phyloP scores from a whole-genome alignment of 2,888 invertebrate species.

The Lacanobia wlatinum region DNA sequence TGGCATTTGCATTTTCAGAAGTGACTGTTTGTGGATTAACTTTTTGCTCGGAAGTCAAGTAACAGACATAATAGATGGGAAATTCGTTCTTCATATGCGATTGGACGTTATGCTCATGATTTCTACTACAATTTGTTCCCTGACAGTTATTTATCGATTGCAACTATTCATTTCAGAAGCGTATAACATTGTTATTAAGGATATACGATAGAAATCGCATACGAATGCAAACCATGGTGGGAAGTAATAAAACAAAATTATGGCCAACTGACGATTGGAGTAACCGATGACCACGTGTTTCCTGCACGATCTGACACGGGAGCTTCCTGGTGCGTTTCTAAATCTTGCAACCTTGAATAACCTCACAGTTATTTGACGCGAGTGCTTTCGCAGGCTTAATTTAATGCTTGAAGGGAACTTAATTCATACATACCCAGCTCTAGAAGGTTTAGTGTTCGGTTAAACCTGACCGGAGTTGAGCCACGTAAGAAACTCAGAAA shows the following conservation, averaged over 20 bases:
- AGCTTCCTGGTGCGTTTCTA: conserved; percentile 67
- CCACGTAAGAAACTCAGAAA: conserved; percentile 6
- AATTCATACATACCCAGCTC: conserved; percentile 26
- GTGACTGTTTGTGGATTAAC: conserved; percentile 7
- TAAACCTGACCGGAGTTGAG: conserved; percentile 27
- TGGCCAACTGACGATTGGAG: conserved; percentile 66
- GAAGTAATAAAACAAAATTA: conserved; percentile 76
- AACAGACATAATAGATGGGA: not conserved
- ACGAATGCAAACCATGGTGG: conserved; percentile 64
- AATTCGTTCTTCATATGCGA: not conserved
- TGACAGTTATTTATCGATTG: conserved; percentile 41
- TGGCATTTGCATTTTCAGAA: conserved; percentile 37
- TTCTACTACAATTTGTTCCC: conserved; percentile 35
- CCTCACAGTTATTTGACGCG: conserved; percentile 51
- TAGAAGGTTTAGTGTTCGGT: conserved; percentile 5
- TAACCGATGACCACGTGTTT: conserved; percentile 73
- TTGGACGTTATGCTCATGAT: conserved; percentile 20
- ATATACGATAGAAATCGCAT: conserved; percentile 66
- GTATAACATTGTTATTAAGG: conserved; percentile 51
- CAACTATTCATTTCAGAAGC: conserved; percentile 31
- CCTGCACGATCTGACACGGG: conserved; percentile 63
- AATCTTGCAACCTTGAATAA: conserved; percentile 64
- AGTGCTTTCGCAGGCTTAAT: conserved; percentile 54
- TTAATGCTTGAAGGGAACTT: conserved; percentile 43
- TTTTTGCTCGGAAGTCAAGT: conserved; percentile 11